Conservation (phyloP, 2,797 vertebrate genomes). For the Serranus cabrilla region DNA sequence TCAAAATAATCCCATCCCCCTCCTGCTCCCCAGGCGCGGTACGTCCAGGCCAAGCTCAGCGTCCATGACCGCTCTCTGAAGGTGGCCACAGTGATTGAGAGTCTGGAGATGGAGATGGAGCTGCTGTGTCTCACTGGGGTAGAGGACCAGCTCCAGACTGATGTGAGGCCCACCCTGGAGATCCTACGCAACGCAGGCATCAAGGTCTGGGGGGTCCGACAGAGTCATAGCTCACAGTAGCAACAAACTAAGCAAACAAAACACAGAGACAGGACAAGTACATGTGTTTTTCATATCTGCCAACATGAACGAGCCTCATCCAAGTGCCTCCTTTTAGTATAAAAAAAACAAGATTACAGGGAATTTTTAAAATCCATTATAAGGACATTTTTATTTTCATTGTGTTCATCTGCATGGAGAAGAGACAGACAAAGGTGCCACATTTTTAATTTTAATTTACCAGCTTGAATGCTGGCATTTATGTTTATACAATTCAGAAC, state of each 20-base stretch:
- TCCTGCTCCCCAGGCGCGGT: conserved; percentile 88
- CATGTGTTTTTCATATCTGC: conserved; percentile 34
- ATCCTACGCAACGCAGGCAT: conserved; percentile 97
- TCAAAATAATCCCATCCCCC: not conserved
- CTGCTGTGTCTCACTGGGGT: conserved; percentile 96
- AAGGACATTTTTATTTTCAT: not conserved
- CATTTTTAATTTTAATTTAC: no score
- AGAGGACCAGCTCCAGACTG: conserved; percentile 95
- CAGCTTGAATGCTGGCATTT: no score
- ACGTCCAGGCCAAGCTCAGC: conserved; percentile 96
- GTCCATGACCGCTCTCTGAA: conserved; percentile 98
- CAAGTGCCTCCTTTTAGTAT: not conserved
- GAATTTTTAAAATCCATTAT: not conserved
- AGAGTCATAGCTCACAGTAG: conserved; percentile 11
- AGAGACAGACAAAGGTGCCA: no score
- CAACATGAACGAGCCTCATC: not conserved
- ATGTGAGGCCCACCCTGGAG: conserved; percentile 96
- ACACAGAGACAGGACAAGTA: conserved; percentile 8
- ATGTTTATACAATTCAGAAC: no score
- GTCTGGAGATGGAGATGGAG: conserved; percentile 99
- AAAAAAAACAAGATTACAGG: not conserved
- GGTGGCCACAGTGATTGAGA: conserved; percentile 97
- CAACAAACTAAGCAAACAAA: conserved; percentile 26
- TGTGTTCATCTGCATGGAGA: no score
- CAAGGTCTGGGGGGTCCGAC: conserved; percentile 85